Percentiles rank a stretch among this genome's conserved stretches.
phyloP scores from a whole-genome alignment of 2,113 vertebrate species.

The Aegithalos caudatus region DNA sequence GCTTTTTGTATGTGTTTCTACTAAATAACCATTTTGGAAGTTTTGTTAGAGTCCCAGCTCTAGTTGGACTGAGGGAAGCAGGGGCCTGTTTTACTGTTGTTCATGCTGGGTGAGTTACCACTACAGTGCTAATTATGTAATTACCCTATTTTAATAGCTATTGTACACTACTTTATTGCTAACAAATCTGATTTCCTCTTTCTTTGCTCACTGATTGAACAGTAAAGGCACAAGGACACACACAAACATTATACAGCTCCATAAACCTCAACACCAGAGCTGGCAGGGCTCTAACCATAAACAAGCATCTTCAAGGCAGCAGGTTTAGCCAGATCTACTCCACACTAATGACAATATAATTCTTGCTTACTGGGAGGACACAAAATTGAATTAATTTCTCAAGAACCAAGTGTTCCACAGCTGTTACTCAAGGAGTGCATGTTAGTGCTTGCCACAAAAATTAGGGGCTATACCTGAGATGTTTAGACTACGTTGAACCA shows the following conservation, averaged over 20 bases:
- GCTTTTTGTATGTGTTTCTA: conserved; percentile 57
- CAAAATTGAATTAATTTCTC: not conserved
- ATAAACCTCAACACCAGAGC: not conserved
- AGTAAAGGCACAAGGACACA: not conserved
- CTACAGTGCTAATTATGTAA: conserved; percentile 61
- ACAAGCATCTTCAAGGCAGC: not conserved
- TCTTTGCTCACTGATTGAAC: not conserved
- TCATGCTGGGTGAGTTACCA: conserved; percentile 54
- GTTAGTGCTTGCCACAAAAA: not conserved
- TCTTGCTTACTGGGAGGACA: not conserved
- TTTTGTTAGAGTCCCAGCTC: conserved; percentile 58
- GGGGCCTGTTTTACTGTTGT: conserved; percentile 50
- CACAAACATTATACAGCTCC: conserved; percentile 9
- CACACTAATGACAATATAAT: not conserved
- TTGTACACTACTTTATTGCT: conserved; percentile 56
- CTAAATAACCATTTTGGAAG: conserved; percentile 57
- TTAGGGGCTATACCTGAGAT: not conserved
- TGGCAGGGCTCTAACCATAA: not conserved
- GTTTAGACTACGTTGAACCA: not conserved
- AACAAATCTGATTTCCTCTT: conserved; percentile 59
- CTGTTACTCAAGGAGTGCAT: not conserved
- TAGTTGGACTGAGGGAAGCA: not conserved
- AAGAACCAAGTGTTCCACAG: not conserved
- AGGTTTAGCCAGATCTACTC: not conserved
- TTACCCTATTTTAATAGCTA: conserved; percentile 61